These are phyloP conservation scores for Sarcophaga bullata DNA, from an alignment of 1,140 invertebrate genomes.

Conservation along the genomic window DNA sequence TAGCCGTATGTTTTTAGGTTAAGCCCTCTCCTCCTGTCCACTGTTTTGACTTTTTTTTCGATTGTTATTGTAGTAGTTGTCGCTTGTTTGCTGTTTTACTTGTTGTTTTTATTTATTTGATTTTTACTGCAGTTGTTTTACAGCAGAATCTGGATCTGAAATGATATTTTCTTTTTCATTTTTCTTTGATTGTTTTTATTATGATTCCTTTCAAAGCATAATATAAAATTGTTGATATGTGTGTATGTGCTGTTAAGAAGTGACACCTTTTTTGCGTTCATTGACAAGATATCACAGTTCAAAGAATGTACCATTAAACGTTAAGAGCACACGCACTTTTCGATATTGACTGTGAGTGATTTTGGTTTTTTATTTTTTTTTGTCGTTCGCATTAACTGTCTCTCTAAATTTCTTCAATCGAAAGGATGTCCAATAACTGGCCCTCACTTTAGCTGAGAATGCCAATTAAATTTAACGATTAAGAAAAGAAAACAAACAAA, in stretches of 20 bases:
- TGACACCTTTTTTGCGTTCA: slow-evolving; percentile 37
- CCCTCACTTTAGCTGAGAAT: not conserved
- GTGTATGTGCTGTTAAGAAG: slow-evolving; percentile 34
- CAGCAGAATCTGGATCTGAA: slow-evolving; percentile 28
- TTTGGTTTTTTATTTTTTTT: not conserved
- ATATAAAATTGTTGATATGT: slow-evolving; percentile 30
- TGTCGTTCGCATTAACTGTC: not conserved
- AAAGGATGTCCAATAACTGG: not conserved
- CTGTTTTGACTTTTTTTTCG: too few species aligned
- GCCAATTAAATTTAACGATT: too few species aligned
- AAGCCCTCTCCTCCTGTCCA: slow-evolving; percentile 22
- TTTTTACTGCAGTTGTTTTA: slow-evolving; percentile 25
- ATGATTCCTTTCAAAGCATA: not conserved
- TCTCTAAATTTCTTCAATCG: not conserved
- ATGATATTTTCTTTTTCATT: not conserved
- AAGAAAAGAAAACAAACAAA: too few species aligned
- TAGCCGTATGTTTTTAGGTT: slow-evolving; percentile 40
- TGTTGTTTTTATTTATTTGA: slow-evolving; percentile 12
- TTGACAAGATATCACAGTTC: slow-evolving; percentile 40
- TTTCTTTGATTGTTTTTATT: not conserved
- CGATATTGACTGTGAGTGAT: not conserved
- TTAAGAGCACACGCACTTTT: slow-evolving; percentile 34
- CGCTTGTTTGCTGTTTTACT: slow-evolving; percentile 3
- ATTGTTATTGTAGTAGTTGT: slow-evolving; percentile 21
- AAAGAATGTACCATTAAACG: slow-evolving; percentile 33